Percentiles rank a stretch among this genome's conserved stretches.
Evolutionary conservation across 2,113 vertebrate genomes (phyloP).

Genomic region (Rhinogobius similis): DNA sequence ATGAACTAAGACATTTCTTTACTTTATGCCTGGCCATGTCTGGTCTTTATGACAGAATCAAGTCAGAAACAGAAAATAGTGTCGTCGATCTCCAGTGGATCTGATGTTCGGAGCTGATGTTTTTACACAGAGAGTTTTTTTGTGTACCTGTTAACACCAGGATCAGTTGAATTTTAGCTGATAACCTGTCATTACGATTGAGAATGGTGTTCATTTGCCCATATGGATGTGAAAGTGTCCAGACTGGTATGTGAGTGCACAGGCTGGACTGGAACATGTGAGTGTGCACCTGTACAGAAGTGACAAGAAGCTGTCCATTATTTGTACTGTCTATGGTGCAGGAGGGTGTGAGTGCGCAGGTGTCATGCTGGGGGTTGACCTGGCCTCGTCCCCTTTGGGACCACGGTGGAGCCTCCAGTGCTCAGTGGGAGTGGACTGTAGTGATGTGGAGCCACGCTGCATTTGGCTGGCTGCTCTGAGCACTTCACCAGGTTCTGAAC

Average conservation of each 20-base stretch:
- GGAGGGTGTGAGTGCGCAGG: conserved; percentile 11
- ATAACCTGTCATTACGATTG: neutral
- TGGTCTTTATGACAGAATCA: neutral
- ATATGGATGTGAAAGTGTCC: neutral
- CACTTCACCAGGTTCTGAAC: conserved; percentile 40
- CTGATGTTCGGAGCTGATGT: no score
- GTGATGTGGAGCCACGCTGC: conserved; percentile 86
- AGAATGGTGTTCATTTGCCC: neutral
- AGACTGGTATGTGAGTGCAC: neutral
- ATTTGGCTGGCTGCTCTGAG: conserved; percentile 86
- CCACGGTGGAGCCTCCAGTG: conserved; percentile 82
- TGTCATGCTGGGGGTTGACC: conserved; percentile 55
- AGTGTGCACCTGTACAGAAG: neutral
- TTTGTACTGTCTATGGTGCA: no score
- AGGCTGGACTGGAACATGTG: neutral
- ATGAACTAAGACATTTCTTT: neutral
- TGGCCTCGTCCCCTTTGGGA: conserved; percentile 63
- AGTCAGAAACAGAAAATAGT: neutral
- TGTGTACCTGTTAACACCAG: neutral
- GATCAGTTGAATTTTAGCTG: neutral
- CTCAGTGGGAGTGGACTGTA: conserved; percentile 91
- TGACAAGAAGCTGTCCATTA: no score
- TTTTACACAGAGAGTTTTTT: neutral
- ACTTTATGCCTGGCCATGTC: neutral
- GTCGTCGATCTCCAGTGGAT: no score